Evolutionary conservation across 2,888 invertebrate species (phyloP).

Genomic region (Cheilosia impressa): DNA sequence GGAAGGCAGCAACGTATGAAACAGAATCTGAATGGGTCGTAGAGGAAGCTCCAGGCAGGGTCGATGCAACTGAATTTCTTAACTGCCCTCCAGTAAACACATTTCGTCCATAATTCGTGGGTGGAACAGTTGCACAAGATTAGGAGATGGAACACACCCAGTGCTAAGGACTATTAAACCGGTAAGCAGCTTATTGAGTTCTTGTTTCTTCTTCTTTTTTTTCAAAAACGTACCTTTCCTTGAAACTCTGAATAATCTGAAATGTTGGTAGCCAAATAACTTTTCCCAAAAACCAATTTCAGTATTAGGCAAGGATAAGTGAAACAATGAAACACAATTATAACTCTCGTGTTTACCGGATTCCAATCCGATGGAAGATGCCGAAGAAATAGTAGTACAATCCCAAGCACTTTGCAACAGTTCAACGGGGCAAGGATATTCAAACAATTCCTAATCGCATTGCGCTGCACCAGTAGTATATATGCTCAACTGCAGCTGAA

Average conservation of each 20-base stretch:
- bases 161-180: too few relatives aligned
- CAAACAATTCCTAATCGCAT: constrained; percentile 49
- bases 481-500: constrained; percentile 29
- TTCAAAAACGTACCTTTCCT: background rate
- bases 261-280: background rate
- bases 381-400: constrained; percentile 16
- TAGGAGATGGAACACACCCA: too few relatives aligned
- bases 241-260: background rate
- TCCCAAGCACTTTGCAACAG: constrained; percentile 33
- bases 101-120: too few relatives aligned
- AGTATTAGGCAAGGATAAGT: constrained; percentile 46
- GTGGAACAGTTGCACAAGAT: too few relatives aligned
- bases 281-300: constrained; percentile 46
- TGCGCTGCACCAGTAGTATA: constrained; percentile 28
- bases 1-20: too few relatives aligned
- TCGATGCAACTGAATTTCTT: too few relatives aligned
- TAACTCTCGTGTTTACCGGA: constrained; percentile 37
- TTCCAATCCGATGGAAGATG: constrained; percentile 8
- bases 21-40: too few relatives aligned
- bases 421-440: constrained; percentile 22
- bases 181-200: too few relatives aligned
- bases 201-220: too few relatives aligned
- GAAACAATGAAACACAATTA: constrained; percentile 72
- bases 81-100: too few relatives aligned
- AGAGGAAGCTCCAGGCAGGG: too few relatives aligned